Conservation (phyloP, 2,888 invertebrate species). For the Eupithecia abbreviata region DNA sequence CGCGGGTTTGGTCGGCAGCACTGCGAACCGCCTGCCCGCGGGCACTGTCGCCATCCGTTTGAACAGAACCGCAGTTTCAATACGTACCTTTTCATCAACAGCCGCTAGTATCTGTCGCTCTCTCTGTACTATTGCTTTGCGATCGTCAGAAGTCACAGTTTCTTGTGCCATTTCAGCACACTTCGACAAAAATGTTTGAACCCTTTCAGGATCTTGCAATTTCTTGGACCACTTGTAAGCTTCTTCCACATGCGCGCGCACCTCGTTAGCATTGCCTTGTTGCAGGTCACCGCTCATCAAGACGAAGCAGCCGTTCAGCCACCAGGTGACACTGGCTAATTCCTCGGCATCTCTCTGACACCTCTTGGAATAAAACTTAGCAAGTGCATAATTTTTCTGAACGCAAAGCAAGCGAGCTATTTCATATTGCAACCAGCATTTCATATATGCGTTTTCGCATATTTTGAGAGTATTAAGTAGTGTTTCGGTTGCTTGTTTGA, state of each 20-base stretch:
- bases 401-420: slow-evolving; percentile 68
- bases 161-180: slow-evolving; percentile 72
- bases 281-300: slow-evolving; percentile 80
- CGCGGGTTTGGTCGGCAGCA: slow-evolving; percentile 65
- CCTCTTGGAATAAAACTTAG: slow-evolving; percentile 76
- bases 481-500: slow-evolving; percentile 69
- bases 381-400: slow-evolving; percentile 76
- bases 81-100: slow-evolving; percentile 65
- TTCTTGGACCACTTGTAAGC: slow-evolving; percentile 74
- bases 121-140: slow-evolving; percentile 68
- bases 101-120: slow-evolving; percentile 66
- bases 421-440: slow-evolving; percentile 79
- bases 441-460: slow-evolving; percentile 78
- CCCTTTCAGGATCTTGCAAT: slow-evolving; percentile 69
- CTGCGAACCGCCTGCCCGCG: slow-evolving; percentile 68
- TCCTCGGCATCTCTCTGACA: slow-evolving; percentile 75
- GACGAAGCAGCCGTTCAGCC: slow-evolving; percentile 75
- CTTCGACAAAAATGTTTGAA: slow-evolving; percentile 72
- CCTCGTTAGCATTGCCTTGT: slow-evolving; percentile 76
- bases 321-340: slow-evolving; percentile 70
- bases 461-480: slow-evolving; percentile 67
- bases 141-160: slow-evolving; percentile 66
- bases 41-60: slow-evolving; percentile 76
- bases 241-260: slow-evolving; percentile 74
- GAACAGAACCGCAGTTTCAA: slow-evolving; percentile 70